A percentile compares a stretch with the other conserved stretches of the same genome.
phyloP scores from a whole-genome alignment of 2,888 invertebrate genomes.

The Neria commutata region DNA sequence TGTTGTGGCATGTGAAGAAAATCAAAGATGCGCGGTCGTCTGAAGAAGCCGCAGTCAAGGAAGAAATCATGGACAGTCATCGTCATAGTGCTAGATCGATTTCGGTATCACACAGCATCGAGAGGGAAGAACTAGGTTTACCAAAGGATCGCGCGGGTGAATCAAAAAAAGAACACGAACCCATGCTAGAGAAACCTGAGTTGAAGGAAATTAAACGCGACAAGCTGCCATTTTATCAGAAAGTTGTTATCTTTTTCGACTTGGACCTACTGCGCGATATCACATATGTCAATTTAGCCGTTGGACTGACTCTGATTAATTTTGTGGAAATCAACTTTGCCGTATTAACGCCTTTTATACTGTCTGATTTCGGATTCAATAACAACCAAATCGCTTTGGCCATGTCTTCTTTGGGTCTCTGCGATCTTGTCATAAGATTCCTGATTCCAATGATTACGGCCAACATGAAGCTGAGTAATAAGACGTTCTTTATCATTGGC shows the following conservation, averaged over 20 bases:
- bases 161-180: too few relatives aligned
- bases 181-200: constrained; percentile 19
- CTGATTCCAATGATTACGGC: constrained; percentile 72
- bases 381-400: constrained; percentile 67
- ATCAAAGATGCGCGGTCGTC: constrained; percentile 53
- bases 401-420: constrained; percentile 73
- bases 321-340: constrained; percentile 78
- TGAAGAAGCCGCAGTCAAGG: constrained; percentile 72
- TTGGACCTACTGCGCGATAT: constrained; percentile 72
- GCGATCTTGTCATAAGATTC: constrained; percentile 71
- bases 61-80: constrained; percentile 59
- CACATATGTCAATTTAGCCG: constrained; percentile 72
- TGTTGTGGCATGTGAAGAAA: constrained; percentile 73
- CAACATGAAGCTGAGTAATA: constrained; percentile 72
- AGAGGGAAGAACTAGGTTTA: constrained; percentile 42
- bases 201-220: constrained; percentile 44
- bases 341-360: constrained; percentile 75
- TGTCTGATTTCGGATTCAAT: constrained; percentile 69
- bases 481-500: constrained; percentile 73
- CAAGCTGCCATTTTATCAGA: constrained; percentile 65
- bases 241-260: constrained; percentile 72
- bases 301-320: constrained; percentile 74
- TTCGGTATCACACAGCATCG: too few relatives aligned
- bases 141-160: too few relatives aligned
- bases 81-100: constrained; percentile 22